A percentile compares a stretch with the other conserved stretches of the same genome.
Conservation (phyloP, 2,113 vertebrate genomes). For the Paratilapia polleni region DNA sequence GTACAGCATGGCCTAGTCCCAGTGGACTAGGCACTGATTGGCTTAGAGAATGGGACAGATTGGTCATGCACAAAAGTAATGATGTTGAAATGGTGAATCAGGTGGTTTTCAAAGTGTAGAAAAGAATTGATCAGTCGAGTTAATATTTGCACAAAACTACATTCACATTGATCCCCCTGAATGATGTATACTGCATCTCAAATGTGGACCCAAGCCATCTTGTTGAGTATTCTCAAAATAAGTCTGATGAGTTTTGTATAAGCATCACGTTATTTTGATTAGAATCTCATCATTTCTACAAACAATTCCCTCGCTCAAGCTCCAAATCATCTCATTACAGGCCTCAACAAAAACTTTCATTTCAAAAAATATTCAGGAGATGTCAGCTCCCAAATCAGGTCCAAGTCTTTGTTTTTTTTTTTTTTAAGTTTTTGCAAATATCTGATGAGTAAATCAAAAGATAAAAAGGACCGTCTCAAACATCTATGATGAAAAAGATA, state of each 20-base stretch:
- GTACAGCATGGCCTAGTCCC: neutral
- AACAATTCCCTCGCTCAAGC: neutral
- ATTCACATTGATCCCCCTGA: no score
- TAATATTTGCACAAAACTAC: no score
- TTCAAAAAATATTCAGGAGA: neutral
- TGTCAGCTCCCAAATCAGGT: neutral
- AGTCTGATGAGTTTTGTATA: neutral
- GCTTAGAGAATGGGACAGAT: rapidly evolving
- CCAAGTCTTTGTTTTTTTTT: neutral
- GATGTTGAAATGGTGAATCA: no score
- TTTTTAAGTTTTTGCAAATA: no score
- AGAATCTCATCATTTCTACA: neutral
- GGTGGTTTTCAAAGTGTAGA: no score
- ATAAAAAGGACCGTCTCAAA: neutral
- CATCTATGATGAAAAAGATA: neutral
- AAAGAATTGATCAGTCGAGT: no score
- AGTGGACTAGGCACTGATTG: neutral
- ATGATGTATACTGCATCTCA: neutral
- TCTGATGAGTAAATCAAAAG: neutral
- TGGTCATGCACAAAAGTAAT: neutral
- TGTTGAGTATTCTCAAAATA: neutral
- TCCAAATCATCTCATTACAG: neutral
- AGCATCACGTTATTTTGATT: neutral
- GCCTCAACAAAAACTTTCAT: neutral
- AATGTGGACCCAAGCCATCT: neutral